Evolutionary conservation across 1,140 invertebrate species (phyloP).

Genomic region (Helicoverpa armigera): DNA sequence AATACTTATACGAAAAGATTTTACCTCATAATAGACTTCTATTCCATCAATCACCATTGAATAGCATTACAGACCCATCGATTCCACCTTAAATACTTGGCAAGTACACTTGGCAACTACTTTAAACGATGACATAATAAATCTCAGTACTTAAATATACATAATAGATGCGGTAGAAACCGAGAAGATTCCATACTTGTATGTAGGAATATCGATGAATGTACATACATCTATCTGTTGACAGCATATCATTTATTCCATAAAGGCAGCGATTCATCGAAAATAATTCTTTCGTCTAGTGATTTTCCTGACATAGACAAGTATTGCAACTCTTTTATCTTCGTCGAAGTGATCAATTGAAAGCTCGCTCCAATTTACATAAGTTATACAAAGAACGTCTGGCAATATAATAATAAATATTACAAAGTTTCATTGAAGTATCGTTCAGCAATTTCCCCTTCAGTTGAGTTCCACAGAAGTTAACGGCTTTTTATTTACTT

Average conservation of each 20-base stretch:
- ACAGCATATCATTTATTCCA: conserved; percentile 14
- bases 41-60: too few relatives aligned
- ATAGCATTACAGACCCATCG: background rate
- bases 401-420: conserved; percentile 10
- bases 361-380: conserved; percentile 5
- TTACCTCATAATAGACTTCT: background rate
- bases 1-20: too few relatives aligned
- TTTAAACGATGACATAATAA: conserved; percentile 9
- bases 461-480: background rate
- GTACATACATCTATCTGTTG: background rate
- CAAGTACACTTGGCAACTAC: conserved; percentile 18
- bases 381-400: background rate
- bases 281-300: background rate
- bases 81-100: background rate
- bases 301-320: background rate
- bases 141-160: background rate
- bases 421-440: background rate
- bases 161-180: background rate
- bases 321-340: conserved; percentile 12
- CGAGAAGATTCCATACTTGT: background rate
- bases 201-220: background rate
- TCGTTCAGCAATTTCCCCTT: background rate
- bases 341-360: background rate
- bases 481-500: conserved; percentile 2
- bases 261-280: background rate